phyloP scores from a whole-genome alignment of 2,113 vertebrate genomes.

The Crotalus viridis region DNA sequence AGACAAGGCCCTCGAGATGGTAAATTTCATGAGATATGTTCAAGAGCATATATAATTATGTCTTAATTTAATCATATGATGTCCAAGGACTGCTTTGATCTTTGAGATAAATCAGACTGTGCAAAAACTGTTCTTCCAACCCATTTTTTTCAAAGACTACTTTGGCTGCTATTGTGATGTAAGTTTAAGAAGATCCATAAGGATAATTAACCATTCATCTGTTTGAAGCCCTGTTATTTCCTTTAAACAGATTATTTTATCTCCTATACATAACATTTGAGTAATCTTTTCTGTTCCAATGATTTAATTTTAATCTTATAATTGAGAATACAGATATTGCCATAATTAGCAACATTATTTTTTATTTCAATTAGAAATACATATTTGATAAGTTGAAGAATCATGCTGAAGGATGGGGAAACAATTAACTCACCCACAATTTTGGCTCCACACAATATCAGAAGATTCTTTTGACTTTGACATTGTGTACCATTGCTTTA shows the following conservation, averaged over 20 bases:
- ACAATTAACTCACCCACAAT: not conserved
- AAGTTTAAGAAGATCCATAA: not conserved
- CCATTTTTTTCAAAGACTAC: not conserved
- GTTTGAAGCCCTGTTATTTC: not conserved
- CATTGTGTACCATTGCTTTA: not conserved
- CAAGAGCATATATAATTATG: not conserved
- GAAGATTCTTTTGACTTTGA: not conserved
- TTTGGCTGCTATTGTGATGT: not conserved
- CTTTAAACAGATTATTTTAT: not conserved
- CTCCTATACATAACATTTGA: not conserved
- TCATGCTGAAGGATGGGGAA: too few relatives aligned
- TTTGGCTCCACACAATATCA: not conserved
- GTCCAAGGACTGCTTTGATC: not conserved
- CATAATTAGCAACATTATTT: not conserved
- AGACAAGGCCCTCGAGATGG: not conserved
- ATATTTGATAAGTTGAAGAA: not conserved
- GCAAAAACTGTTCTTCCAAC: not conserved
- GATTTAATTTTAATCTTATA: not conserved
- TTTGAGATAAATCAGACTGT: not conserved
- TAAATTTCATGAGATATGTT: not conserved
- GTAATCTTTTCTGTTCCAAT: not conserved
- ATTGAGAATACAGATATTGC: not conserved
- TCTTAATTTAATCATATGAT: slow-evolving; percentile 1
- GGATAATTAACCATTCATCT: not conserved
- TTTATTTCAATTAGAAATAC: not conserved